Conservation (phyloP, 35 echinoderm and acorn worm species). For the Apostichopus japonicus region DNA sequence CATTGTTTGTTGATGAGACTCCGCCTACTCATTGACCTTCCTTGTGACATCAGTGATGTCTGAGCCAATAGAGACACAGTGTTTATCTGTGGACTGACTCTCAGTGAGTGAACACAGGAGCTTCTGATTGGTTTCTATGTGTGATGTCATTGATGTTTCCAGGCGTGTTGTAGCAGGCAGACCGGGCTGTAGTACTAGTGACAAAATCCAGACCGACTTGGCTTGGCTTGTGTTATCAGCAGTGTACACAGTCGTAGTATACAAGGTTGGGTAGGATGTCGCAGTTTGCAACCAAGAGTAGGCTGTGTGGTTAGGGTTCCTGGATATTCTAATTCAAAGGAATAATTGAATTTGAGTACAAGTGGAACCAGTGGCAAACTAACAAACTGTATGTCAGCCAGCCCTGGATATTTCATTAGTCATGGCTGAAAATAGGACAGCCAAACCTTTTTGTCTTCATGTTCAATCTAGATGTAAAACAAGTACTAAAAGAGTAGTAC, state of each 20-base stretch:
- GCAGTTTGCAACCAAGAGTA: background rate
- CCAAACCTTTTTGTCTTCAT: no score
- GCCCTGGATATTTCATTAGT: no score
- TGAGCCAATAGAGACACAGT: slow-evolving; percentile 11
- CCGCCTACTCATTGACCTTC: slow-evolving; percentile 58
- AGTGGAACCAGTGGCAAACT: no score
- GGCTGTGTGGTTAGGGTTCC: background rate
- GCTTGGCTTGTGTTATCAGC: background rate
- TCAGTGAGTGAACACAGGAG: slow-evolving; percentile 24
- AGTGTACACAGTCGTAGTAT: no score
- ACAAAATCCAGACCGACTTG: background rate
- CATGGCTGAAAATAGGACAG: no score
- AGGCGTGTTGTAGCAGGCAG: slow-evolving; percentile 54
- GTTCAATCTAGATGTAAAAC: no score
- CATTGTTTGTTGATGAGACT: slow-evolving; percentile 56
- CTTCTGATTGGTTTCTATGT: slow-evolving; percentile 47
- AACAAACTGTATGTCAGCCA: no score
- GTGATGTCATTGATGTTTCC: slow-evolving; percentile 59
- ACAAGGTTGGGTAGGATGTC: no score
- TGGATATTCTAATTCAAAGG: no score
- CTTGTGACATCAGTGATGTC: slow-evolving; percentile 31
- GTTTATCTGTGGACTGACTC: slow-evolving; percentile 22
- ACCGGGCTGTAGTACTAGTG: background rate
- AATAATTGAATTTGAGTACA: no score
- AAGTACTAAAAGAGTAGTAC: no score